Conservation (phyloP, 1,140 invertebrate genomes). For the Heliconius melpomene region DNA sequence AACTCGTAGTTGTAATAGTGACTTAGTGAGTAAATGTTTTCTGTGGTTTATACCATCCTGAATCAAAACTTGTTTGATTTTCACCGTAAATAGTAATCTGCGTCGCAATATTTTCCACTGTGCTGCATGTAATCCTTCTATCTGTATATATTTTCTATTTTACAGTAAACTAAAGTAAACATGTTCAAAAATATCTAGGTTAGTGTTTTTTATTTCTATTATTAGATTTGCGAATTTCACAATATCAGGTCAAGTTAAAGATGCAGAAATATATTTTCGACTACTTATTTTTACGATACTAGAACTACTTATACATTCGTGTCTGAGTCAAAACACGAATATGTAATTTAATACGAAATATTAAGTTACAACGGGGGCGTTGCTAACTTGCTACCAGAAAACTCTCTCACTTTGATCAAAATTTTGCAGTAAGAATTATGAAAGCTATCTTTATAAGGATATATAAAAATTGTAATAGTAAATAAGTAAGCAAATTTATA, state of each 20-base stretch:
- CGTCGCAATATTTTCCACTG: conserved; percentile 25
- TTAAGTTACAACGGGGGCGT: conserved; percentile 18
- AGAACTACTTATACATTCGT: neutral
- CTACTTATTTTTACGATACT: neutral
- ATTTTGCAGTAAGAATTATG: neutral
- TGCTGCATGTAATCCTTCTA: neutral
- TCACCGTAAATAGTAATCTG: conserved; percentile 30
- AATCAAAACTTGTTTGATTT: conserved; percentile 31
- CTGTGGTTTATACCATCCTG: neutral
- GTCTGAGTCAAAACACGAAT: neutral
- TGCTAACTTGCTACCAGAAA: conserved; percentile 6
- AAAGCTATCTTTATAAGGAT: neutral
- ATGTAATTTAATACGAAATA: neutral
- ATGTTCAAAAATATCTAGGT: conserved; percentile 31
- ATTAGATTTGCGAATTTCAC: conserved; percentile 9
- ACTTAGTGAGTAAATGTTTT: neutral
- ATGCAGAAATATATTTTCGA: neutral
- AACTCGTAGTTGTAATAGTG: neutral
- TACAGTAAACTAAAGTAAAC: conserved; percentile 9
- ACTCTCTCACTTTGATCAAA: neutral
- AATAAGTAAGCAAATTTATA: neutral
- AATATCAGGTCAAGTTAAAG: neutral
- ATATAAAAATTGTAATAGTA: neutral
- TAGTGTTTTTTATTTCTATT: conserved; percentile 24
- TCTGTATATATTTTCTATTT: neutral